Conservation (phyloP, 2,888 invertebrate genomes). For the Chouioia cunea region DNA sequence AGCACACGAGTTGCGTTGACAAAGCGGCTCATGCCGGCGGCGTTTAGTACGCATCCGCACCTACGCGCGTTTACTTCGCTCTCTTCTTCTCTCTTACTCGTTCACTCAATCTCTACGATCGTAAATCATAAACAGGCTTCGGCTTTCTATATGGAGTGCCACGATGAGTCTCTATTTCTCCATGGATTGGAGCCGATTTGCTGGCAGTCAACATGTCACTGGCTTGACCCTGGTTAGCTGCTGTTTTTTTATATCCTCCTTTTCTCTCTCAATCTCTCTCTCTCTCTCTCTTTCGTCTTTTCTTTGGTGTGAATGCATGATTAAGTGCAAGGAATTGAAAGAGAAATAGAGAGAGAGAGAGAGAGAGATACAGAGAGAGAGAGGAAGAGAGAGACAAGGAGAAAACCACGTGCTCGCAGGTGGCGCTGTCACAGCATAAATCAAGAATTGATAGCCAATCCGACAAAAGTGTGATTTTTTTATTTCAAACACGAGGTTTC, state of each 20-base stretch:
- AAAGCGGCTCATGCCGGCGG: constrained; percentile 30
- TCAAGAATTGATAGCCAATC: too few species aligned
- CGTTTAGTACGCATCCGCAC: neutral
- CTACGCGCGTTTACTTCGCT: neutral
- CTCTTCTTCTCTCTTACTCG: neutral
- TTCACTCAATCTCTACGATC: neutral
- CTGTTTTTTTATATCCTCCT: neutral
- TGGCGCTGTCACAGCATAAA: constrained; percentile 24
- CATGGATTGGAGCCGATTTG: constrained; percentile 47
- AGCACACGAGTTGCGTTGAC: constrained; percentile 36
- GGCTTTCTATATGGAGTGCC: constrained; percentile 7
- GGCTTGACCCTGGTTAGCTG: constrained; percentile 44
- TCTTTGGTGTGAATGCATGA: neutral
- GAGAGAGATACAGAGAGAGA: too few species aligned
- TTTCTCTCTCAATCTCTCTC: too few species aligned
- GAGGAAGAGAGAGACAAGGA: too few species aligned
- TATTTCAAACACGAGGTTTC: too few species aligned
- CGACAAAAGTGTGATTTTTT: too few species aligned
- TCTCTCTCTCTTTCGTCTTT: neutral
- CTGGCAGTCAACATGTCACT: constrained; percentile 27
- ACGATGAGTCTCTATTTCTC: constrained; percentile 46
- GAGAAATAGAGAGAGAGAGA: too few species aligned
- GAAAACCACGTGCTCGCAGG: constrained; percentile 34
- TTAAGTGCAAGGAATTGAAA: too few species aligned
- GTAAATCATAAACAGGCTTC: neutral